Conservation (phyloP, 2,797 vertebrate genomes). For the Dendrocincla fuliginosa region DNA sequence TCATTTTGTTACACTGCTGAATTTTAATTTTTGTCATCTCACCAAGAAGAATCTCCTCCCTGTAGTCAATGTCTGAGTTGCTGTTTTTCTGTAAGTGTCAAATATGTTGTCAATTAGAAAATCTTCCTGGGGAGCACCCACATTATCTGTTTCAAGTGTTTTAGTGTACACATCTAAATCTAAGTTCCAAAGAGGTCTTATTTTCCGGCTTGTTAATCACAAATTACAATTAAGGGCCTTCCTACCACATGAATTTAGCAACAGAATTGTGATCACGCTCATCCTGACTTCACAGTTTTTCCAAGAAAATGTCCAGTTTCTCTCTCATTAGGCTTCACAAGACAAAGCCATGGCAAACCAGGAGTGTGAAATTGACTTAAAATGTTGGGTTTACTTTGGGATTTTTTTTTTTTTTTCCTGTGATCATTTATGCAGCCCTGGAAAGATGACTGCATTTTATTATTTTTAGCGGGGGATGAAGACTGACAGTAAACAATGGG, state of each 20-base stretch:
- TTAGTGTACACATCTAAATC: background rate
- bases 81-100: background rate
- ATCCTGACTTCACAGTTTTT: background rate
- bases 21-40: background rate
- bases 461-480: background rate
- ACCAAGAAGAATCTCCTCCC: background rate
- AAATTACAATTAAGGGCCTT: background rate
- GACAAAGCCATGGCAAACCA: background rate
- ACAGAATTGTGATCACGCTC: background rate
- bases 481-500: background rate
- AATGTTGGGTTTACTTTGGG: background rate
- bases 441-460: background rate
- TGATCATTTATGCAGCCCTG: background rate
- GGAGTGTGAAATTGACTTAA: background rate
- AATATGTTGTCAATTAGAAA: background rate
- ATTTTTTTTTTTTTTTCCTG: background rate
- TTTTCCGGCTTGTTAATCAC: background rate
- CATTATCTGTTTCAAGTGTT: background rate
- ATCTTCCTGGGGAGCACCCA: background rate
- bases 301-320: background rate
- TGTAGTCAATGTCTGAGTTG: background rate
- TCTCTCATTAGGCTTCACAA: accelerated
- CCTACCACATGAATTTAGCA: background rate
- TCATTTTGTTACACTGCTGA: background rate
- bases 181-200: background rate